phyloP scores from a whole-genome alignment of 2,797 vertebrate genomes.

The Danio jaintianensis region DNA sequence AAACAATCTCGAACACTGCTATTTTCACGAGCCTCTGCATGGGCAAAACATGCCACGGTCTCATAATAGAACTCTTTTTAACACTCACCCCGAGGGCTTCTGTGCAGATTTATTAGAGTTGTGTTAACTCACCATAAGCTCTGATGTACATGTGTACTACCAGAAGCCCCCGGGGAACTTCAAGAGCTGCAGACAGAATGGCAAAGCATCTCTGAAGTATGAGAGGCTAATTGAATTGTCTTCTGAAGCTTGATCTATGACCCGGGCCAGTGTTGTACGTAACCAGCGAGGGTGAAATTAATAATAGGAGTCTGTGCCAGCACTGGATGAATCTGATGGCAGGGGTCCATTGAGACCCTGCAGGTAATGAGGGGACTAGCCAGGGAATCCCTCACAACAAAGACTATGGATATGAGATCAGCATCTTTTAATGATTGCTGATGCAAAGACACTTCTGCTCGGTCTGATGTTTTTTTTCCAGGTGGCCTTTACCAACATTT shows the following conservation, averaged over 20 bases:
- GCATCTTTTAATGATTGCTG: conserved; percentile 41
- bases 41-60: too few species aligned
- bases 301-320: conserved; percentile 21
- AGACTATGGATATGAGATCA: conserved; percentile 36
- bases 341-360: conserved; percentile 24
- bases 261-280: conserved; percentile 67
- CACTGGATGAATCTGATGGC: conserved; percentile 17
- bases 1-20: too few species aligned
- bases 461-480: neutral
- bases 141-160: conserved; percentile 48
- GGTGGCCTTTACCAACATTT: too few species aligned
- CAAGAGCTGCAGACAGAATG: conserved; percentile 69
- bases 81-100: conserved; percentile 1
- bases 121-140: conserved; percentile 46
- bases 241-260: conserved; percentile 72
- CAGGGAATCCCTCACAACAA: conserved; percentile 33
- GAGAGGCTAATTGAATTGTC: conserved; percentile 75
- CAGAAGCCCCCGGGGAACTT: conserved; percentile 65
- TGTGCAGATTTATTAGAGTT: conserved; percentile 20
- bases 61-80: conserved; percentile 1
- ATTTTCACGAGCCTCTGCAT: too few species aligned
- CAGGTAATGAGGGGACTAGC: conserved; percentile 19
- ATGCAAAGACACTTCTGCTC: conserved; percentile 5
- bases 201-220: conserved; percentile 64
- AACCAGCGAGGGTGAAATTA: conserved; percentile 62